phyloP scores from a whole-genome alignment of 2,888 invertebrate genomes.

The Empis livida region DNA sequence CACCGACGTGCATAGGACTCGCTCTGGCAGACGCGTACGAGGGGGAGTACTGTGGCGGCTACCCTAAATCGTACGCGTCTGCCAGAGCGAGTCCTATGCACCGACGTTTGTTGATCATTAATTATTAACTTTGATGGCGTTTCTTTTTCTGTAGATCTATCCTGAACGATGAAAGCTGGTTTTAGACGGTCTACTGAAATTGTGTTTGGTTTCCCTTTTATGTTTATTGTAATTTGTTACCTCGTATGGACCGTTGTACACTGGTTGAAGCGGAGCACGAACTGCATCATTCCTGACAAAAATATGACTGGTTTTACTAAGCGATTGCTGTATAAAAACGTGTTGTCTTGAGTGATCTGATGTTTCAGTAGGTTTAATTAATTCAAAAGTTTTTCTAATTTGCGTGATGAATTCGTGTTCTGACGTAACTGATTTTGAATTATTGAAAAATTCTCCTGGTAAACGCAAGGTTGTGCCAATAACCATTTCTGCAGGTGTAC shows the following conservation, averaged over 20 bases:
- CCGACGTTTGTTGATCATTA: too few species aligned
- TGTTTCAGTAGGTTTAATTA: too few species aligned
- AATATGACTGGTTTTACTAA: neutral
- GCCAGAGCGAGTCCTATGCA: too few species aligned
- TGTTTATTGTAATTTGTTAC: neutral
- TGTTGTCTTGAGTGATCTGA: neutral
- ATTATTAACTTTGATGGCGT: too few species aligned
- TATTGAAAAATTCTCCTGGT: conserved; percentile 8
- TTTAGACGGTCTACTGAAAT: neutral
- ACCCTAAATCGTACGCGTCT: too few species aligned
- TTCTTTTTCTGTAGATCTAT: too few species aligned
- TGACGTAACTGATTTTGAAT: neutral
- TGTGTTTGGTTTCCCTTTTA: neutral
- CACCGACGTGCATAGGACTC: too few species aligned
- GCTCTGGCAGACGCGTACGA: too few species aligned
- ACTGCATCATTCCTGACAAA: neutral
- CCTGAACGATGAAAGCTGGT: neutral
- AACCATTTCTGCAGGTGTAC: conserved; percentile 19
- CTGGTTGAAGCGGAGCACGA: neutral
- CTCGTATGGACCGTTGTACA: neutral
- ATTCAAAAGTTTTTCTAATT: too few species aligned
- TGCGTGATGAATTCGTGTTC: too few species aligned
- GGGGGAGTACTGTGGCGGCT: too few species aligned
- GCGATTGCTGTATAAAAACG: neutral
- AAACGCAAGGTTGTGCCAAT: conserved; percentile 18